A percentile compares a stretch with the other conserved stretches of the same genome.
These are phyloP conservation scores for Noturus placidus DNA, from an alignment of 2,113 vertebrate species.

Conservation along the genomic window DNA sequence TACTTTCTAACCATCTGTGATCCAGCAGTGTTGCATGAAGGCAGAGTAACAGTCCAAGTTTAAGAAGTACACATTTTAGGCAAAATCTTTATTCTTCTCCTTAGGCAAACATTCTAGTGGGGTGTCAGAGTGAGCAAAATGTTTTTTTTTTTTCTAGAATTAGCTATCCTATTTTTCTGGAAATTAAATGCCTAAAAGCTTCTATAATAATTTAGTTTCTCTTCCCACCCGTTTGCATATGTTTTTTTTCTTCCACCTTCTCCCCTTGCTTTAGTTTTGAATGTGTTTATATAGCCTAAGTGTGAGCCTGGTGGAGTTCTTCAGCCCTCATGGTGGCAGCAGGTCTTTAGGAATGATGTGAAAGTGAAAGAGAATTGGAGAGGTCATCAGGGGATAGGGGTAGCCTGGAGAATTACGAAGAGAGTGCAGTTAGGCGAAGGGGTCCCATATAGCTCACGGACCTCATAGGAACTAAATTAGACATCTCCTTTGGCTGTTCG, in stretches of 20 bases:
- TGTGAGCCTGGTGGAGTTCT: neutral
- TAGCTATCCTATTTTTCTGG: neutral
- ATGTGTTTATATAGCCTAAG: neutral
- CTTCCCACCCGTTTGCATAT: neutral
- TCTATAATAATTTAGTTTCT: neutral
- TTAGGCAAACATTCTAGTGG: constrained; percentile 32
- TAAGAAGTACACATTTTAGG: constrained; percentile 24
- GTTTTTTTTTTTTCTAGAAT: constrained; percentile 5
- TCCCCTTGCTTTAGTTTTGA: neutral
- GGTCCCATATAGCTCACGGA: constrained; percentile 44
- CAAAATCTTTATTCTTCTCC: constrained; percentile 39
- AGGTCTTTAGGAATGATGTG: constrained; percentile 59
- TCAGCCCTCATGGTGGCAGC: constrained; percentile 62
- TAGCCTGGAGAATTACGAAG: constrained; percentile 40
- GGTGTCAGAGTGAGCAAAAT: constrained; percentile 19
- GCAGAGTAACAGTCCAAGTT: constrained; percentile 1
- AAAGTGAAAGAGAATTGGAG: constrained; percentile 11
- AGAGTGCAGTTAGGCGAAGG: constrained; percentile 13
- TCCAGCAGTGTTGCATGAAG: constrained; percentile 24
- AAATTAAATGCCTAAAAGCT: neutral
- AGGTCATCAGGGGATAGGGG: constrained; percentile 45
- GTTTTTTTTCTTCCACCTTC: neutral
- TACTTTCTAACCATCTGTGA: constrained; percentile 36
- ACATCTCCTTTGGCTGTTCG: constrained; percentile 61
- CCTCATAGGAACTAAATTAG: constrained; percentile 61